phyloP scores from a whole-genome alignment of 2,888 invertebrate species.

The Sthenelais limicola region DNA sequence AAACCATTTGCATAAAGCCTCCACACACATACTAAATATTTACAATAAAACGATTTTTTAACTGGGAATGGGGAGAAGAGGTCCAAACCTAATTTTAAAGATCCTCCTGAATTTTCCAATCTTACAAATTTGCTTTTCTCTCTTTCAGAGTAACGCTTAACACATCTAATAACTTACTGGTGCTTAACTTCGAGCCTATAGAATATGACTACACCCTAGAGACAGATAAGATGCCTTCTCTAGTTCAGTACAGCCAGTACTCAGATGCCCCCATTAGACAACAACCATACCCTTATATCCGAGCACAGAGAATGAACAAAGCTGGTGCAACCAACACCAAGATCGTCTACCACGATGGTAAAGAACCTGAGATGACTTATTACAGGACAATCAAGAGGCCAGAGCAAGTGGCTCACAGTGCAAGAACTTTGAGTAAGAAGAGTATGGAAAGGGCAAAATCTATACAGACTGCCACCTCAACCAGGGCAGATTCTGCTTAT shows the following conservation, averaged over 20 bases:
- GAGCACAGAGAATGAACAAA: conserved; percentile 67
- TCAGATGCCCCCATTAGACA: conserved; percentile 66
- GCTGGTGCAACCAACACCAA: conserved; percentile 68
- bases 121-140: too few relatives aligned
- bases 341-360: conserved; percentile 52
- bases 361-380: conserved; percentile 49
- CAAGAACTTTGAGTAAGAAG: conserved; percentile 62
- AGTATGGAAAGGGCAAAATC: conserved; percentile 59
- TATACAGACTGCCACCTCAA: conserved; percentile 56
- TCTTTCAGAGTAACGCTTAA: conserved; percentile 67
- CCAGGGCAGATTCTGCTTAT: conserved; percentile 1
- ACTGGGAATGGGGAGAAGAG: too few relatives aligned
- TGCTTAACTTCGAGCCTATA: conserved; percentile 70
- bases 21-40: too few relatives aligned
- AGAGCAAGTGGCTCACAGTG: conserved; percentile 66
- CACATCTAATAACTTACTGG: conserved; percentile 66
- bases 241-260: conserved; percentile 67
- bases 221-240: conserved; percentile 67
- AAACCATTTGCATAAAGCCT: too few relatives aligned
- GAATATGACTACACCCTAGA: conserved; percentile 70
- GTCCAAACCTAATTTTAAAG: too few relatives aligned
- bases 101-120: too few relatives aligned
- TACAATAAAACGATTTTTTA: too few relatives aligned
- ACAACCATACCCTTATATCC: conserved; percentile 68
- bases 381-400: too few relatives aligned